Evolutionary conservation across 2,888 invertebrate species (phyloP).

Genomic region (Unio pictorum): DNA sequence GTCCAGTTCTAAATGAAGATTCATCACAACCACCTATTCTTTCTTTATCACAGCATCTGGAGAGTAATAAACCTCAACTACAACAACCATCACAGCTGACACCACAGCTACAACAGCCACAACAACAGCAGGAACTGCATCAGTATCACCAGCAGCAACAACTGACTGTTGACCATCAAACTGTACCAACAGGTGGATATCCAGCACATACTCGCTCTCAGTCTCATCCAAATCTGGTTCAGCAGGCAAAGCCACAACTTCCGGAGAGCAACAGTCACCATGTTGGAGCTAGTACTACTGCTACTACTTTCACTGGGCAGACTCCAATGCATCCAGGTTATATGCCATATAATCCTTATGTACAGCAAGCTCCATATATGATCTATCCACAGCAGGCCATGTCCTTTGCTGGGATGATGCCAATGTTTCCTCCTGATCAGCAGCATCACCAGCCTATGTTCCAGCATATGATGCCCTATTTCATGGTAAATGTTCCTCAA

Average conservation of each 20-base stretch:
- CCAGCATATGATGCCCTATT: constrained; percentile 23
- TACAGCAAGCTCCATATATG: constrained; percentile 19
- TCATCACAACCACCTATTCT: constrained; percentile 1
- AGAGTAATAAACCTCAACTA: constrained; percentile 6
- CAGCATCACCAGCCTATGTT: no score
- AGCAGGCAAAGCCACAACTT: constrained; percentile 20
- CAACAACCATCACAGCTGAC: constrained; percentile 11
- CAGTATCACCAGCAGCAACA: constrained; percentile 1
- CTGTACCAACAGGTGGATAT: constrained; percentile 2
- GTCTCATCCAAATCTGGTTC: constrained; percentile 7
- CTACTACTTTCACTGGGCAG: constrained; percentile 13
- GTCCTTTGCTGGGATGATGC: constrained; percentile 37
- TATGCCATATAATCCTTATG: constrained; percentile 17
- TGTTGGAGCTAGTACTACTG: constrained; percentile 2
- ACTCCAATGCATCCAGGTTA: constrained; percentile 6
- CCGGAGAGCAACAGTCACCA: constrained; percentile 2
- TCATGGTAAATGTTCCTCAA: constrained; percentile 35
- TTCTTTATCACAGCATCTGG: constrained; percentile 6
- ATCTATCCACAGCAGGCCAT: constrained; percentile 26
- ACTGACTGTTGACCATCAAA: constrained; percentile 2
- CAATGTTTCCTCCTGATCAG: constrained; percentile 30
- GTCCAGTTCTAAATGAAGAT: constrained; percentile 34
- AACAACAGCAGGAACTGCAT: background rate
- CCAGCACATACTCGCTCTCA: constrained; percentile 1
- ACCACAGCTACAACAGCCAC: constrained; percentile 3